phyloP scores from a whole-genome alignment of 53 echinoderm and acorn worm genomes.

The Luidia sarsii region DNA sequence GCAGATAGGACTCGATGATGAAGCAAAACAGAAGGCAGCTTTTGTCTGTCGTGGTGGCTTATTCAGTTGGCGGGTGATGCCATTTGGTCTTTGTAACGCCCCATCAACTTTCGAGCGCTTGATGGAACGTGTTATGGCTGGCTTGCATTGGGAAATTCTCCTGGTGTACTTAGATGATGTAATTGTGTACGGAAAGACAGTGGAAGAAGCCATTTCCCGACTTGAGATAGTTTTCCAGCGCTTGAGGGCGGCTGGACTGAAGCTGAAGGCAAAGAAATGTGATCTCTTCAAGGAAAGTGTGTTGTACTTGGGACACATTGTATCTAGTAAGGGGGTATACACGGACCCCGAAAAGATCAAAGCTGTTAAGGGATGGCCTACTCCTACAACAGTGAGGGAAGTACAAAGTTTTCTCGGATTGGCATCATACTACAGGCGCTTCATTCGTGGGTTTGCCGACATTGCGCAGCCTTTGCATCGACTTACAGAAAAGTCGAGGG shows the following conservation, averaged over 20 bases:
- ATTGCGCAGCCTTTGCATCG: neutral
- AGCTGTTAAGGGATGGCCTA: neutral
- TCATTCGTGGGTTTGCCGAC: neutral
- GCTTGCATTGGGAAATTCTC: conserved; percentile 49
- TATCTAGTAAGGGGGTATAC: neutral
- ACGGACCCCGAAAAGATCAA: neutral
- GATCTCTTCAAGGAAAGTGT: neutral
- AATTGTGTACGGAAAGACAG: conserved; percentile 26
- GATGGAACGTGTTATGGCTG: conserved; percentile 4
- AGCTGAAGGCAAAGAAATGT: neutral
- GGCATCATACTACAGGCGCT: neutral
- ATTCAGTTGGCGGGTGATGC: conserved; percentile 9
- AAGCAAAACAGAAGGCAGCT: neutral
- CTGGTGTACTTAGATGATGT: conserved; percentile 66
- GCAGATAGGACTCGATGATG: conserved; percentile 2
- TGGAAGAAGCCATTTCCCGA: neutral
- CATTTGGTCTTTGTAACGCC: neutral
- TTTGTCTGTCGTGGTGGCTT: conserved; percentile 2
- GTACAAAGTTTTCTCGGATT: neutral
- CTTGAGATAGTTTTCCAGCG: conserved; percentile 4
- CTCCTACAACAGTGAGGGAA: neutral
- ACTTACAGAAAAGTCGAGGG: neutral
- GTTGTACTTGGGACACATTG: neutral
- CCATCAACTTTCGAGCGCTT: neutral
- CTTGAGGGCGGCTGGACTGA: neutral